Evolutionary conservation across 2,797 vertebrate genomes (phyloP).

Genomic region (Phoeniculus purpureus): DNA sequence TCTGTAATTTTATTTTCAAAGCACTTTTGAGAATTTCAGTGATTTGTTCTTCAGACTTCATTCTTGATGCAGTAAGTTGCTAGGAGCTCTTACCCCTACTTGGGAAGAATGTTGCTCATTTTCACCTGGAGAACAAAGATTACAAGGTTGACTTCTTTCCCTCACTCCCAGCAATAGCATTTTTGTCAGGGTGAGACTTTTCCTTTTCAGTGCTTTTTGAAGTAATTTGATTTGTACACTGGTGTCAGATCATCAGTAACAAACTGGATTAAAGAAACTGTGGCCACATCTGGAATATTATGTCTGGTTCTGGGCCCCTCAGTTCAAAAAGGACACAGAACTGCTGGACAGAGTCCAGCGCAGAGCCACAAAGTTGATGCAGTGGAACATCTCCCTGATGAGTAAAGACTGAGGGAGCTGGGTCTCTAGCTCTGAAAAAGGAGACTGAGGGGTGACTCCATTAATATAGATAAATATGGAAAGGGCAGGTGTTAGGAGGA

Average conservation of each 20-base stretch:
- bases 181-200: neutral
- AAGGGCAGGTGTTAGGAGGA: no score
- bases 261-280: neutral
- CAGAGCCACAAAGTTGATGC: no score
- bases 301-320: no score
- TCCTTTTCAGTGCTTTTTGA: neutral
- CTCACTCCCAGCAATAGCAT: neutral
- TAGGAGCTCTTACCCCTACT: neutral
- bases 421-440: no score
- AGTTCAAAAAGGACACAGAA: no score
- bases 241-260: neutral
- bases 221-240: neutral
- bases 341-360: no score
- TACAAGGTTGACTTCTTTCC: neutral
- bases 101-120: neutral
- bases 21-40: neutral
- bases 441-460: no score
- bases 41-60: neutral
- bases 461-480: no score
- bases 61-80: neutral
- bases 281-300: no score
- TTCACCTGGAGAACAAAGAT: neutral
- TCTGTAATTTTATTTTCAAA: neutral
- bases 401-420: no score
- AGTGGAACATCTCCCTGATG: no score